phyloP scores from a whole-genome alignment of 2,888 invertebrate species.

The Rotaria magnacalcarata region DNA sequence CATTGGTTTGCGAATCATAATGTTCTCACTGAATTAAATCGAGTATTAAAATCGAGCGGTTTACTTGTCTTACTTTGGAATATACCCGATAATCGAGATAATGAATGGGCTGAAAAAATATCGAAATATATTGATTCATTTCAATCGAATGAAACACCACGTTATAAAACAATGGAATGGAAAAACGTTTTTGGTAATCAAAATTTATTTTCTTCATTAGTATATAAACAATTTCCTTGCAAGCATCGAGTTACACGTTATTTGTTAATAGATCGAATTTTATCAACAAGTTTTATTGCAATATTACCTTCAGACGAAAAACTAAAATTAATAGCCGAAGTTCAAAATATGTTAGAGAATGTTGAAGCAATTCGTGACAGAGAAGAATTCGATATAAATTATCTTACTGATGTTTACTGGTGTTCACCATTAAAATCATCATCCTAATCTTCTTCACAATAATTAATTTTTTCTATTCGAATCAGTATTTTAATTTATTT shows the following conservation, averaged over 20 bases:
- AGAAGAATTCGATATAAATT: not conserved
- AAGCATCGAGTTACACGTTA: not conserved
- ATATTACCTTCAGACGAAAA: not conserved
- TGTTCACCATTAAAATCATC: not conserved
- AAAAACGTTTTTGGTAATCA: not conserved
- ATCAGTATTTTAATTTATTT: too few species aligned
- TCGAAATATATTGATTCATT: not conserved
- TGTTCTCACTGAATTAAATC: not conserved
- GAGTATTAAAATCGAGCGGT: not conserved
- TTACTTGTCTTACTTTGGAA: not conserved
- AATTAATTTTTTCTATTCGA: too few species aligned
- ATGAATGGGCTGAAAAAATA: not conserved
- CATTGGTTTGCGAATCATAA: not conserved
- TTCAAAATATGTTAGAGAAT: not conserved
- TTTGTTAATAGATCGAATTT: not conserved
- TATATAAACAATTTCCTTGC: not conserved
- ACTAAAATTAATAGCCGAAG: not conserved
- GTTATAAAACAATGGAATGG: slow-evolving; percentile 17
- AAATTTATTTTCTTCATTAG: not conserved
- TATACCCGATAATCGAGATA: not conserved
- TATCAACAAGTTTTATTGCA: not conserved
- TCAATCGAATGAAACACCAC: not conserved
- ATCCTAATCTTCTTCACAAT: not conserved
- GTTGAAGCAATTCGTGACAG: not conserved
- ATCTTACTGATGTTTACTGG: slow-evolving; percentile 15